Percentiles rank a stretch among this genome's conserved stretches.
These are phyloP conservation scores for Danaus plexippus DNA, from an alignment of 1,140 invertebrate species.

Conservation along the genomic window DNA sequence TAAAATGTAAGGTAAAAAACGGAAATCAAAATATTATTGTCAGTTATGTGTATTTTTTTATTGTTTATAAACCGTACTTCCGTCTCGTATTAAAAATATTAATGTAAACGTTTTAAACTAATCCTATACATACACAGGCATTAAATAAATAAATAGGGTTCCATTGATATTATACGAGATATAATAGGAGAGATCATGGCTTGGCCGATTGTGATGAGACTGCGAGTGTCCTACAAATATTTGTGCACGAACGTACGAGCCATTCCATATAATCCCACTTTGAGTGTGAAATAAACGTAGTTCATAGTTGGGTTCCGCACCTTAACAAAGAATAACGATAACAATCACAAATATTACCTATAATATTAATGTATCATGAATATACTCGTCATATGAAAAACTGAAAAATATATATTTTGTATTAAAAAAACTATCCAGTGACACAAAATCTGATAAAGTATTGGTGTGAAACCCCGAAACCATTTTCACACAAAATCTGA, in stretches of 20 bases:
- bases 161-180: conserved; percentile 18
- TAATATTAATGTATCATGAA: no score
- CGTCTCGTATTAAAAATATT: no score
- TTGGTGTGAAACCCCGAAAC: conserved; percentile 20
- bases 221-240: conserved; percentile 49
- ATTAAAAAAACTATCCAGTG: no score
- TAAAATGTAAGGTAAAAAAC: no score
- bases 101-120: no score
- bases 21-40: no score
- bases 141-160: conserved; percentile 15
- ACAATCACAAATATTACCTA: no score
- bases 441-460: neutral
- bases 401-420: no score
- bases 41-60: no score
- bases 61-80: no score
- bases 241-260: conserved; percentile 41
- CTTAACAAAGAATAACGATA: no score
- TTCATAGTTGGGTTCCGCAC: conserved; percentile 7
- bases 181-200: conserved; percentile 44
- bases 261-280: conserved; percentile 43
- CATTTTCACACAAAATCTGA: conserved; percentile 35
- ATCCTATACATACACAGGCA: conserved; percentile 10
- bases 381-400: no score
- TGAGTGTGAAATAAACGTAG: conserved; percentile 18
- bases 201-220: conserved; percentile 33